These are phyloP conservation scores for Tragopan temminckii DNA, from an alignment of 2,797 vertebrate species.

Conservation along the genomic window DNA sequence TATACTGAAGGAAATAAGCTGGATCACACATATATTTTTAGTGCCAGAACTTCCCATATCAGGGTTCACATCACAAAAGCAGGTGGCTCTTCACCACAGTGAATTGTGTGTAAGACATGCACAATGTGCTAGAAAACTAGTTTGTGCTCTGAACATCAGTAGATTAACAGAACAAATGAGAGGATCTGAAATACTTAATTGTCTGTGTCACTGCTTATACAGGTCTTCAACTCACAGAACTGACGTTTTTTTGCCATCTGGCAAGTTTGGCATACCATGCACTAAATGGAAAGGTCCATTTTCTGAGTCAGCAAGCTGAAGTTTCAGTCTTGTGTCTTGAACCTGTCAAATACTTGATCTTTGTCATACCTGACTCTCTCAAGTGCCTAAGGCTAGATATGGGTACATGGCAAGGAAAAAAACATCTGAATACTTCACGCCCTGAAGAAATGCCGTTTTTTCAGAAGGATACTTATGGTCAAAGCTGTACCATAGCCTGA, in stretches of 20 bases:
- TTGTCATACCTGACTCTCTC: not conserved
- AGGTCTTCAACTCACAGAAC: not conserved
- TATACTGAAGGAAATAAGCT: not conserved
- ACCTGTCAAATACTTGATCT: not conserved
- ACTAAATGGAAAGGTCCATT: not conserved
- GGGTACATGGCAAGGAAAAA: not conserved
- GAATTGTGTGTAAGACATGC: not conserved
- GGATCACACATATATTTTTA: not conserved
- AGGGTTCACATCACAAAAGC: not conserved
- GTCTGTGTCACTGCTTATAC: not conserved
- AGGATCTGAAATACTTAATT: not conserved
- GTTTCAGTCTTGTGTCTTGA: not conserved
- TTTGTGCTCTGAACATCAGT: not conserved
- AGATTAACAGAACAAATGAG: not conserved
- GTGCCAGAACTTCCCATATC: not conserved
- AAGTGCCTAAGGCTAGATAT: not conserved
- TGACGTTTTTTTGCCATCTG: not conserved
- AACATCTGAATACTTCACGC: not conserved
- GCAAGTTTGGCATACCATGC: not conserved
- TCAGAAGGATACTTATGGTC: slow-evolving; percentile 99
- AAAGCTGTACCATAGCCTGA: slow-evolving; percentile 97
- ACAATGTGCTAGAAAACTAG: not conserved
- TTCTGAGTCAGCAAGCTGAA: not conserved
- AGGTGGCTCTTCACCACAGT: not conserved
- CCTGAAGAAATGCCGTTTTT: not conserved